A percentile compares a stretch with the other conserved stretches of the same genome.
Conservation (phyloP, 2,113 vertebrate species). For the Chaenocephalus aceratus region DNA sequence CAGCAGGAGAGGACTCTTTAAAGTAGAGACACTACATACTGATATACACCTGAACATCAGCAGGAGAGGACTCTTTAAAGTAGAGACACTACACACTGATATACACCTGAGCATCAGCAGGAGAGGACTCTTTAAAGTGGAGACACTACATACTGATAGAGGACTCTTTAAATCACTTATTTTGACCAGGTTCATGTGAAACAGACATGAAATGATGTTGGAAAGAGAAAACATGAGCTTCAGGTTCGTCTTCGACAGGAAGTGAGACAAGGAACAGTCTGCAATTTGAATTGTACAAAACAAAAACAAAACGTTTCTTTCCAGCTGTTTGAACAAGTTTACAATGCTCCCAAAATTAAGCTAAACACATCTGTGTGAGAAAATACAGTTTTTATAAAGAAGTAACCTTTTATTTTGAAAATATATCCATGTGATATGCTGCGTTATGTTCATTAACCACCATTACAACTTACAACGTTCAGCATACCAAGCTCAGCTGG, state of each 20-base stretch:
- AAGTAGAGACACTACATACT: too few species aligned
- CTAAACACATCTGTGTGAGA: not conserved
- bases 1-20: too few species aligned
- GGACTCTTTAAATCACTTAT: slow-evolving; percentile 54
- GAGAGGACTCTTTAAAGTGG: too few species aligned
- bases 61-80: too few species aligned
- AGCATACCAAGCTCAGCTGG: slow-evolving; percentile 12
- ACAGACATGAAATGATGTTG: slow-evolving; percentile 29
- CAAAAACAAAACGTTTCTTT: slow-evolving; percentile 5
- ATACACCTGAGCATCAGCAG: too few species aligned
- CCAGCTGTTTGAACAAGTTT: not conserved
- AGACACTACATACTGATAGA: too few species aligned
- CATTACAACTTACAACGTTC: slow-evolving; percentile 26
- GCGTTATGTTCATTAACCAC: too few species aligned
- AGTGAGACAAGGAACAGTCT: slow-evolving; percentile 6
- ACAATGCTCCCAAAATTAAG: not conserved
- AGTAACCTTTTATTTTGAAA: slow-evolving; percentile 10
- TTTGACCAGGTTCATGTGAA: slow-evolving; percentile 33
- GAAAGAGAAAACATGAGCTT: slow-evolving; percentile 19
- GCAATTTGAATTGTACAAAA: not conserved
- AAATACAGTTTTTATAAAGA: slow-evolving; percentile 1
- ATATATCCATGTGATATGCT: not conserved
- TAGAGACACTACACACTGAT: too few species aligned
- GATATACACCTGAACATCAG: too few species aligned
- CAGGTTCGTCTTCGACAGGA: slow-evolving; percentile 14